Evolutionary conservation across 1,140 invertebrate species (phyloP).

Genomic region (Palaemon carinicauda): DNA sequence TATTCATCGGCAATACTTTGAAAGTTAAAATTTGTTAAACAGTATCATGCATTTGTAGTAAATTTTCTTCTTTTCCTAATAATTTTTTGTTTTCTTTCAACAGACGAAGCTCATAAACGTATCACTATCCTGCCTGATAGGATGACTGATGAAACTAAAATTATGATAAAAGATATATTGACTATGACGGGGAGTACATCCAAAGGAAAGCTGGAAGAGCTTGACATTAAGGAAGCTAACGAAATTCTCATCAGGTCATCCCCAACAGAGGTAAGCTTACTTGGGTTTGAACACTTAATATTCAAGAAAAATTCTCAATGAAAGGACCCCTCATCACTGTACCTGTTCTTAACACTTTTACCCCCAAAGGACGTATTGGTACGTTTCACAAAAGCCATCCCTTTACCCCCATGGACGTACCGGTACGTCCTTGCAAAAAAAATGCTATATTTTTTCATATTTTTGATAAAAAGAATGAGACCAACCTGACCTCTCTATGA

Average conservation of each 20-base stretch:
- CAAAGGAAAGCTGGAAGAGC: conserved; percentile 69
- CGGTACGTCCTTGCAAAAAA: too few relatives aligned
- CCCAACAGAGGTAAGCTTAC: conserved; percentile 68
- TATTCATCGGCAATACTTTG: too few relatives aligned
- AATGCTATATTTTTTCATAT: too few relatives aligned
- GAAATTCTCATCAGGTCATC: conserved; percentile 80
- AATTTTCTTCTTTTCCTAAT: not conserved
- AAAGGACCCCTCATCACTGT: too few relatives aligned
- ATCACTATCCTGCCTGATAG: conserved; percentile 80
- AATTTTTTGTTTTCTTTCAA: conserved; percentile 56
- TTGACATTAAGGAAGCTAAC: conserved; percentile 79
- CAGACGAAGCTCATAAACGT: conserved; percentile 75
- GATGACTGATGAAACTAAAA: conserved; percentile 73
- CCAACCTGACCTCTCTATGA: too few relatives aligned
- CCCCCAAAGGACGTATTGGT: too few relatives aligned
- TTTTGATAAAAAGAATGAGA: too few relatives aligned
- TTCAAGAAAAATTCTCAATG: not conserved
- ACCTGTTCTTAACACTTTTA: too few relatives aligned
- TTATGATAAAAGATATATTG: conserved; percentile 74
- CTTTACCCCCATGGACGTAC: too few relatives aligned
- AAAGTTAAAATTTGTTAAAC: too few relatives aligned
- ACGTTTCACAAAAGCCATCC: too few relatives aligned
- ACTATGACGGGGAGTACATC: conserved; percentile 16
- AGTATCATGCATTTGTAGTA: not conserved
- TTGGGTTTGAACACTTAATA: not conserved